These are phyloP conservation scores for Bostrychus sinensis DNA, from an alignment of 2,113 vertebrate genomes.

Conservation along the genomic window DNA sequence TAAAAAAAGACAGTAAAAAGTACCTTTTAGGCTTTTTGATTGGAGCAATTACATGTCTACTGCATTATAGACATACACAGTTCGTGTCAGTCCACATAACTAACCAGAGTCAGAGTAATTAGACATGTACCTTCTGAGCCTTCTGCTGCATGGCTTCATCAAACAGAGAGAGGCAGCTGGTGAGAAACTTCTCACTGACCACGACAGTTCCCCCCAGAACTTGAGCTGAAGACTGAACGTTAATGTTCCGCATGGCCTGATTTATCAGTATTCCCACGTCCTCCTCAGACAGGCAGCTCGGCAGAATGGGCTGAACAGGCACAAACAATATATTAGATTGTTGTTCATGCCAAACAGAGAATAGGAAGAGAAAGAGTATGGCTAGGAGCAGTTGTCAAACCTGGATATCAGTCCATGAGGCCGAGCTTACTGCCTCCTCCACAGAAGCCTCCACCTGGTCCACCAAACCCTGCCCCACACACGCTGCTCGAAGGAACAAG, in stretches of 20 bases:
- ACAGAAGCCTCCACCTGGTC: conserved; percentile 95
- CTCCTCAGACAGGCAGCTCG: conserved; percentile 89
- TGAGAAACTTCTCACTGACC: conserved; percentile 93
- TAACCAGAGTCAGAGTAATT: no score
- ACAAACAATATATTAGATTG: no score
- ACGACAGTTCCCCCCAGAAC: conserved; percentile 86
- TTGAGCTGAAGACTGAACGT: conserved; percentile 79
- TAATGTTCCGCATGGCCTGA: conserved; percentile 88
- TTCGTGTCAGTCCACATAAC: no score
- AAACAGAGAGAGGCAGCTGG: conserved; percentile 84
- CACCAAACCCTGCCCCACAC: conserved; percentile 87
- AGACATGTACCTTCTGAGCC: conserved; percentile 87
- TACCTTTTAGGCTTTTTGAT: background rate
- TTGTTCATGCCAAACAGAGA: no score
- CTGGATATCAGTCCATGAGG: conserved; percentile 89
- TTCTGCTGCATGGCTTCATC: conserved; percentile 89
- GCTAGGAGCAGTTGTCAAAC: conserved; percentile 30
- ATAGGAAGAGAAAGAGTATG: background rate
- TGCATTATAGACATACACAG: no score
- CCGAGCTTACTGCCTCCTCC: conserved; percentile 92
- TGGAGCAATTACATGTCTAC: background rate
- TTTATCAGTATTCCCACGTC: conserved; percentile 88
- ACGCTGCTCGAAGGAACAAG: conserved; percentile 87
- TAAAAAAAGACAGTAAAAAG: background rate
- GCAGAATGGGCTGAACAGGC: conserved; percentile 86